Evolutionary conservation across 2,888 invertebrate genomes (phyloP).

Genomic region (Rhabditoides inermis): DNA sequence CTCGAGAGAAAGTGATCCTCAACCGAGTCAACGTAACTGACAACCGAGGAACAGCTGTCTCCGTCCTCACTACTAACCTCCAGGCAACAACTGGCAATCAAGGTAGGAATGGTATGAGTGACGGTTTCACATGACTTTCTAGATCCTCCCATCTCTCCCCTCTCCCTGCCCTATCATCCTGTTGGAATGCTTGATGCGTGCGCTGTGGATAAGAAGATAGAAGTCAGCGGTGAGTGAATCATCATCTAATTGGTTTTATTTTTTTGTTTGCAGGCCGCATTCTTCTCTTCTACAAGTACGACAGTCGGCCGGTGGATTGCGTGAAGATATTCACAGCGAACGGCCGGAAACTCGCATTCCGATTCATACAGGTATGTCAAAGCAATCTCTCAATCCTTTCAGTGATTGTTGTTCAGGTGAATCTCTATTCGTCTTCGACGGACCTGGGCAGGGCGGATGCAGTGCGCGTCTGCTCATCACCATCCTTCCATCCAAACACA

Average conservation of each 20-base stretch:
- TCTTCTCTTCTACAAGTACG: conserved; percentile 83
- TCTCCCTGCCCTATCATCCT: conserved; percentile 58
- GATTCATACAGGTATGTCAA: conserved; percentile 71
- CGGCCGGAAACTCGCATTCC: conserved; percentile 55
- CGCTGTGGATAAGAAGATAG: conserved; percentile 82
- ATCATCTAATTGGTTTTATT: conserved; percentile 53
- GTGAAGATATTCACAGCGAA: conserved; percentile 88
- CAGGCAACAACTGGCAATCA: conserved; percentile 27
- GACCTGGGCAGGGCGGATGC: conserved; percentile 45
- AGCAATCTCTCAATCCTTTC: no score
- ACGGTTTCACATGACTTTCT: conserved; percentile 4
- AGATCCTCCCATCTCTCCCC: conserved; percentile 15
- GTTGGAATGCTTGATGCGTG: conserved; percentile 93
- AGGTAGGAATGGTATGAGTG: not conserved
- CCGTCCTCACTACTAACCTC: conserved; percentile 76
- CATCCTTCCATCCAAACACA: conserved; percentile 25
- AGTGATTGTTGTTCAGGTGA: conserved; percentile 19
- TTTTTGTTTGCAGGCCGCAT: not conserved
- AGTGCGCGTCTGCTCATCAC: conserved; percentile 35
- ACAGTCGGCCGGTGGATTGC: conserved; percentile 88
- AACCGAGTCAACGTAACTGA: conserved; percentile 55
- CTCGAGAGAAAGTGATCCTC: conserved; percentile 34
- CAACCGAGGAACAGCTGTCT: conserved; percentile 81
- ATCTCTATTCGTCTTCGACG: conserved; percentile 37
- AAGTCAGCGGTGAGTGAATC: conserved; percentile 65